Conservation (phyloP, 37 sponge, comb jelly and placozoan genomes). For the Agelas oroides region DNA sequence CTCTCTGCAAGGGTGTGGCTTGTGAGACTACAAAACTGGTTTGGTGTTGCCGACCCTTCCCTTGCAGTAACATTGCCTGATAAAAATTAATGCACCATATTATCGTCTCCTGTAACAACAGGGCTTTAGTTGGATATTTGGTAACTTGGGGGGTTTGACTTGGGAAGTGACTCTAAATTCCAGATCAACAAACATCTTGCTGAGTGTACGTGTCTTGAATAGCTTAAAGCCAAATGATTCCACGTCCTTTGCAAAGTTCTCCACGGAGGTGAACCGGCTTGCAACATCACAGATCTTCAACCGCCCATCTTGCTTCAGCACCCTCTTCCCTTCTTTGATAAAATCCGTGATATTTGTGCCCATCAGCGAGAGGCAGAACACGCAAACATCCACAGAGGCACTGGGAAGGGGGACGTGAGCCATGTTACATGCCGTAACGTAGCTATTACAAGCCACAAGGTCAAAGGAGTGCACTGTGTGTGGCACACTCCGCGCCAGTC, state of each 20-base stretch:
- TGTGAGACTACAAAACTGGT: too few species aligned
- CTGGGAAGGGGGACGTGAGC: constrained; percentile 76
- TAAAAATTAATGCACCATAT: neutral
- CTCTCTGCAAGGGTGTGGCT: too few species aligned
- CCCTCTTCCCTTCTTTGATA: constrained; percentile 85
- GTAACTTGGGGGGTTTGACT: constrained; percentile 8
- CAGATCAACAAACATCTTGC: constrained; percentile 80
- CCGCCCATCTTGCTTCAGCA: constrained; percentile 67
- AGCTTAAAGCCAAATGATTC: constrained; percentile 77
- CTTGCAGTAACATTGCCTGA: too few species aligned
- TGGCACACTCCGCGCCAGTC: constrained; percentile 73
- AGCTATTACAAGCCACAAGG: constrained; percentile 78
- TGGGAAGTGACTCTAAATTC: constrained; percentile 53
- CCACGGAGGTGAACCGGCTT: constrained; percentile 75
- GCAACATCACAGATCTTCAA: constrained; percentile 87
- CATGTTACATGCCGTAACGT: constrained; percentile 94
- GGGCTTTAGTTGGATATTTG: constrained; percentile 84
- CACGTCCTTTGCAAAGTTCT: constrained; percentile 67
- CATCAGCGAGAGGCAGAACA: constrained; percentile 98
- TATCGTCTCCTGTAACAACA: constrained; percentile 93
- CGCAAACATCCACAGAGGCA: constrained; percentile 78
- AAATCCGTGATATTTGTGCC: constrained; percentile 92
- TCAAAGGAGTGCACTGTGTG: constrained; percentile 92
- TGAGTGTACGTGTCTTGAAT: constrained; percentile 35
- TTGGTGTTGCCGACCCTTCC: too few species aligned